Base-by-base conservation (phyloP, 2,797 vertebrate species). In the Dermochelys coriacea region DNA sequence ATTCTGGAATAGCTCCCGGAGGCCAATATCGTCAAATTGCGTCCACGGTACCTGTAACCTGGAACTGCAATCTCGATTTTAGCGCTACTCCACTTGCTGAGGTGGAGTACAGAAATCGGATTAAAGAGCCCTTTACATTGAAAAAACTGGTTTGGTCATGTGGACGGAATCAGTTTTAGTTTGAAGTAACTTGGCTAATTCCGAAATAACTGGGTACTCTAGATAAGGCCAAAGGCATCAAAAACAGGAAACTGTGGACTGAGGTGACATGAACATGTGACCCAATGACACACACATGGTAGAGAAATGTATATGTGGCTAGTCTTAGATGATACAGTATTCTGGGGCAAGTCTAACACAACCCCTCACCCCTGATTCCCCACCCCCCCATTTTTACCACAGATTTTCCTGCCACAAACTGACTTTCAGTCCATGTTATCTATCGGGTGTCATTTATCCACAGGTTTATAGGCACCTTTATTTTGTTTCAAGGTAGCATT, bases 381-480 rank as follows among this genome's bases (percentile, higher is more conserved):
- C 41, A 52, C 81, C 25, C 47, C 19, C 68, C 92, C 90, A n/a
- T 90, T 94, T 41, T 84, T 86, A 54, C 87, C 75, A 80, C n/a
- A 59, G 14, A 47, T 64, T 7, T 81, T 80, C 37, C 81, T 93
- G 89, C 91, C 86, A 95, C 0, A 1, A 81, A 8, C 88, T 89
- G 91, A 86, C 81, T 88, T 97, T 57, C 5, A n/a, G 47, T 57
- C 23, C 55, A n/a, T 49, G 77, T 12, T 82, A 31, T 81, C 19
- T 86, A 2, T 0, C 0, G 90, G 75, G 12, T 5, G 87, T 83
- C 5, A 1, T 84, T 90, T 93, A 91, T 81, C 61, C 68, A 81
- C 91, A 94, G 89, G 92, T 95, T 89, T 50, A 93, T 18, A 93
- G 92, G 86, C 93, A 88, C 71, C 29, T 97, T 95, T 95, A 80